Base-by-base conservation (phyloP, 2,888 invertebrate genomes). In the Sminthurinus aureus region DNA sequence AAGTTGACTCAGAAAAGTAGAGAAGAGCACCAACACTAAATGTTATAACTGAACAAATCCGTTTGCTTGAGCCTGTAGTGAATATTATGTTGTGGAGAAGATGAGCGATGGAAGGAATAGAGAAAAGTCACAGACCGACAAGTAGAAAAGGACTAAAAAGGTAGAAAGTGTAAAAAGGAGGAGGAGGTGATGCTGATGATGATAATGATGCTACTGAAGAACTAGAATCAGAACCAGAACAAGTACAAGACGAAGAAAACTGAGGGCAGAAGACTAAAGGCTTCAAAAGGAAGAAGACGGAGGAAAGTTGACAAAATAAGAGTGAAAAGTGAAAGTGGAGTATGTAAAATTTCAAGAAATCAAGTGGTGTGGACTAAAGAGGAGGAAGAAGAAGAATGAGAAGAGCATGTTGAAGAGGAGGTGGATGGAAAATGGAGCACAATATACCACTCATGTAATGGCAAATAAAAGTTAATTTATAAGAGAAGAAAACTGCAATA, bases 391-490 rank as follows among this genome's bases (percentile, higher is more conserved):
- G n/a, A 15, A 73, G 3, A 13, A 4, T 20, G 13, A 12, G 13
- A 75, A 38, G 50, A 75, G 75, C 50, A 69, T 24, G 69, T 58
- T 58, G 71, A 71, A 20, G 13, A 71, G 22, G 24, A 71, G 71
- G 71, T 71, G 24, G 71, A 71, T 4, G 1, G 71, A 71, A 71
- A 24, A 24, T 13, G 71, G 71, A 50, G 22, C 38, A 26, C 67
- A 69, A 69, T 69, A 69, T 69, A 69, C 67, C n/a, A 69, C 75
- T 52, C 50, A 38, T 22, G 75, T 50, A 75, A 75, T 52, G 75
- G 75, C n/a, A 75, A 75, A 75, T 52, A 52, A 75, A 52, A 75
- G 75, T 52, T 71, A 71, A 71, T 71, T 50, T 75, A 75, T 71
- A 71, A 71, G 50, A 75, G 38, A 38, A 52, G 26, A 74, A 75